phyloP scores from a whole-genome alignment of 2,888 invertebrate genomes.

The Netelia inedita region DNA sequence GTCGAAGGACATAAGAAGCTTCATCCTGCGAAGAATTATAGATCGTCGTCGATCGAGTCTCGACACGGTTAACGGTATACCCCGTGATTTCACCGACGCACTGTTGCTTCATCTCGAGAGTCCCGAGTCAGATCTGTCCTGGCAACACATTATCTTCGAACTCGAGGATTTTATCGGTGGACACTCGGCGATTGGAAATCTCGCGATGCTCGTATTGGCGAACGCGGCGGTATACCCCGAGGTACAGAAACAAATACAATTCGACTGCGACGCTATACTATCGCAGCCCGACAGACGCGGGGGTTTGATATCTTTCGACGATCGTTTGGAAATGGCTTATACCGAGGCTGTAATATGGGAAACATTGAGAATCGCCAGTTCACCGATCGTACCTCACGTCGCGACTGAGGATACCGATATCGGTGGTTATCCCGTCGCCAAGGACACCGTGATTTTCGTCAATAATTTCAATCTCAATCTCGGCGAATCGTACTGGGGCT shows the following conservation, averaged over 20 bases:
- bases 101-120: conserved; percentile 90
- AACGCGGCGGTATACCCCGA: conserved; percentile 89
- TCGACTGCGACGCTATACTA: conserved; percentile 88
- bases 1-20: conserved; percentile 90
- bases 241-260: conserved; percentile 88
- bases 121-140: conserved; percentile 88
- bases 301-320: conserved; percentile 88
- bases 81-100: conserved; percentile 93
- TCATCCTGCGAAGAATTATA: conserved; percentile 91
- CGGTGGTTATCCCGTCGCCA: conserved; percentile 90
- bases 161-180: conserved; percentile 95
- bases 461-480: conserved; percentile 94
- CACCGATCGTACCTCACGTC: conserved; percentile 96
- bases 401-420: conserved; percentile 92
- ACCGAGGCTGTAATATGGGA: conserved; percentile 94
- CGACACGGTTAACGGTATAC: conserved; percentile 85
- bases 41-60: conserved; percentile 87
- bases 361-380: conserved; percentile 92
- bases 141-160: conserved; percentile 93
- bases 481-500: conserved; percentile 90
- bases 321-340: conserved; percentile 90
- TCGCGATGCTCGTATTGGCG: conserved; percentile 92
- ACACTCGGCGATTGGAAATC: conserved; percentile 94
- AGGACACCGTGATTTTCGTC: conserved; percentile 93
- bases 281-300: conserved; percentile 85